A percentile compares a stretch with the other conserved stretches of the same genome.
Conservation (phyloP, 2,113 vertebrate species). For the Burhinus bistriatus region DNA sequence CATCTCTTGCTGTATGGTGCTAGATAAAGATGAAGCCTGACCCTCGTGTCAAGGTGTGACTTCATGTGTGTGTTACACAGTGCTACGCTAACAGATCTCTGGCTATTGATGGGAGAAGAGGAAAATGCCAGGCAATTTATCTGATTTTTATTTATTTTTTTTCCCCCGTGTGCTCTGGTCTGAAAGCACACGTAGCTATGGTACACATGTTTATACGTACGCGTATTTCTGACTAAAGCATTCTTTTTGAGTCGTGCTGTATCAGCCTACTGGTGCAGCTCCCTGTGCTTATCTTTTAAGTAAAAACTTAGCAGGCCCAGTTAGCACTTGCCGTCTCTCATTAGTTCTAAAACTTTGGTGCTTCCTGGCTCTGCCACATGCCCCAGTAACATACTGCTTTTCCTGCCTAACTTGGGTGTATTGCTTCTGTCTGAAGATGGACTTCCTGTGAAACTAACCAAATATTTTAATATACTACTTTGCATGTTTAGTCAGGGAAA, state of each 20-base stretch:
- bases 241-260: neutral
- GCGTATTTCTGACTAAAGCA: neutral
- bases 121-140: neutral
- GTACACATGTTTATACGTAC: neutral
- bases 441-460: neutral
- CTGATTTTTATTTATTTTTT: neutral
- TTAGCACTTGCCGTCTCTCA: neutral
- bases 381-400: neutral
- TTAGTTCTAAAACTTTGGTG: neutral
- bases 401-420: neutral
- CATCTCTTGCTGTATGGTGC: neutral
- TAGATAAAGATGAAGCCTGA: neutral
- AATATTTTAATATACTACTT: neutral
- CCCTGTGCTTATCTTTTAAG: neutral
- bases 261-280: neutral
- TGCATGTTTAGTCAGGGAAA: neutral
- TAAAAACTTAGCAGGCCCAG: neutral
- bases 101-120: neutral
- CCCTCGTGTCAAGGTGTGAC: neutral
- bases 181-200: neutral
- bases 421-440: neutral
- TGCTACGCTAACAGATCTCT: neutral
- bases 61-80: accelerated
- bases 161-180: accelerated
- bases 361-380: neutral